Base-by-base conservation (phyloP, 2,113 vertebrate genomes). In the Eonycteris spelaea region DNA sequence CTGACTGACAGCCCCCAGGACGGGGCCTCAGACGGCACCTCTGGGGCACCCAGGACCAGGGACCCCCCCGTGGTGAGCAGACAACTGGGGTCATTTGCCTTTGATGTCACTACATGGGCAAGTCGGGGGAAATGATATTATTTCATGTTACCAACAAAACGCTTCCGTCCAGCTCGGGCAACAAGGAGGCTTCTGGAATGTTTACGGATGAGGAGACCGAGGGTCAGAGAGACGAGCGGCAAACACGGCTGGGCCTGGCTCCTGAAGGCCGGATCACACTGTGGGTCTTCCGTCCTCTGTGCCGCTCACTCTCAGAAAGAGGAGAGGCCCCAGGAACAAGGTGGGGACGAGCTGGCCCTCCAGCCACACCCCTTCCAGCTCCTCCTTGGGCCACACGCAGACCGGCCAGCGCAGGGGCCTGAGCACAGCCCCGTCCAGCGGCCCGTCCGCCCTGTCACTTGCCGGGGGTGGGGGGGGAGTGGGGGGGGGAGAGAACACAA, bases 391-490 rank as follows among this genome's bases (percentile, higher is more conserved):
- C 33, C 90, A 38, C 33, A 53, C n/a, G 82, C 45, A 55, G 38
- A 6, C 0, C 11, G 19, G 38, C 21, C 67, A 30, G 9, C 18
- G 51, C 38, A 68, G 0, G 4, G 55, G 77, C 55, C 19, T 2
- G 13, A 43, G 82, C 16, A 4, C 30, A 4, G 5, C 0, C 43
- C 16, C 6, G 67, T 40, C 35, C 35, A 53, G 26, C 45, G 91
- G 97, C 94, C 92, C 55, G 97, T 96, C 96, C 92, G 5, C 0
- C 43, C 16, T 6, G 67, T 40, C 79, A 38, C 28, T 97, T 98
- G 95, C 95, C 96, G 48, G 97, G 97, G 97, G 96, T 65, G 89
- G 93, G 30, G 61, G 14, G 93, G 97, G 96, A 65, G 89, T 92
- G 30, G 61, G 14, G 93, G 92, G 84, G 57, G 26, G 91, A 97